Evolutionary conservation across 2,113 vertebrate species (phyloP).

Genomic region (Rhombomys opimus): DNA sequence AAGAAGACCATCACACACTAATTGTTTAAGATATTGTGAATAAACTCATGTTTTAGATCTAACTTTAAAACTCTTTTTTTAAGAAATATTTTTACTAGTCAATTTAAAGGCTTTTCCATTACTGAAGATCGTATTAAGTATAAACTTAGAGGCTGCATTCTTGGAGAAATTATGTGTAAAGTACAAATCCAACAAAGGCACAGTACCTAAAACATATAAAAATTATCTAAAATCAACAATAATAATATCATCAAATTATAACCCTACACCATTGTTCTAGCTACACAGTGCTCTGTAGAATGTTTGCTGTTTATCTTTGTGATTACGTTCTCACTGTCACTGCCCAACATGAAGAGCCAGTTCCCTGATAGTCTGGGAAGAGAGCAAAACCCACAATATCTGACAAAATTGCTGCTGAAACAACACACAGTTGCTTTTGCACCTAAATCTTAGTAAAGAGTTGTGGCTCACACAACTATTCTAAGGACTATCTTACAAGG

Average conservation of each 20-base stretch:
- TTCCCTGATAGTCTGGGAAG: no score
- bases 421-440: not conserved
- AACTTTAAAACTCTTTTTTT: not conserved
- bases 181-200: not conserved
- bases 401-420: not conserved
- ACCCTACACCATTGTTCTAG: not conserved
- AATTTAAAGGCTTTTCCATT: not conserved
- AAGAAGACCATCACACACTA: not conserved
- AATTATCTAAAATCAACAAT: not conserved
- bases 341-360: not conserved
- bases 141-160: not conserved
- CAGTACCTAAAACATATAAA: not conserved
- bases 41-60: constrained; percentile 40
- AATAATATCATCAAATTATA: not conserved
- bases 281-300: not conserved
- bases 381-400: not conserved
- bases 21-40: not conserved
- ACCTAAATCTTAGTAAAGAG: not conserved
- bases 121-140: not conserved
- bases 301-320: not conserved
- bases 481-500: not conserved
- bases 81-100: not conserved
- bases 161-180: not conserved
- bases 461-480: not conserved
- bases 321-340: not conserved